A percentile compares a stretch with the other conserved stretches of the same genome.
Evolutionary conservation across 1,140 invertebrate species (phyloP).

Genomic region (Dendroctonus ponderosae): DNA sequence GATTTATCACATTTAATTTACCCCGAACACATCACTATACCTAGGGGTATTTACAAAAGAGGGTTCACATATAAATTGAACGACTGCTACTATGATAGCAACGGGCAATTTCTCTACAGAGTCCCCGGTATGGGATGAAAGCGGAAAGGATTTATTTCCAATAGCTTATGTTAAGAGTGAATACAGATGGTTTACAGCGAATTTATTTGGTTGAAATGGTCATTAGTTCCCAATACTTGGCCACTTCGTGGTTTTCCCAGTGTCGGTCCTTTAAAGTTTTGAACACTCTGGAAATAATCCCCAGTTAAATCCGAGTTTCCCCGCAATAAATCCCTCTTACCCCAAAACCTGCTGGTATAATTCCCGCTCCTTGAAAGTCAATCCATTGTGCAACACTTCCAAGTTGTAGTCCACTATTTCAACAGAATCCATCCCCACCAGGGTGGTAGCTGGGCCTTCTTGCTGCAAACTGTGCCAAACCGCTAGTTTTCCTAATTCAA

Average conservation of each 20-base stretch:
- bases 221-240: constrained; percentile 33
- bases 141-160: constrained; percentile 11
- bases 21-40: constrained; percentile 64
- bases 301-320: constrained; percentile 23
- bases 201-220: background rate
- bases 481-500: constrained; percentile 71
- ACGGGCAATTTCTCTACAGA: constrained; percentile 73
- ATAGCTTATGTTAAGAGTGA: background rate
- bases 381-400: constrained; percentile 58
- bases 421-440: constrained; percentile 68
- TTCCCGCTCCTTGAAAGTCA: constrained; percentile 61
- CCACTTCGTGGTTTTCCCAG: constrained; percentile 57
- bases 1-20: constrained; percentile 50
- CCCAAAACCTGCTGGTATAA: constrained; percentile 56
- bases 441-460: constrained; percentile 61
- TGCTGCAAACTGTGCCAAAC: constrained; percentile 64
- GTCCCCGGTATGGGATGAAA: constrained; percentile 62
- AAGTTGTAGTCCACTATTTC: constrained; percentile 62
- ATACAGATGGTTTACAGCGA: background rate
- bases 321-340: background rate
- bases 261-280: constrained; percentile 46
- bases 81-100: constrained; percentile 75
- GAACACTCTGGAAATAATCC: constrained; percentile 49
- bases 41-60: constrained; percentile 57
- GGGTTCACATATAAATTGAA: constrained; percentile 68